Conservation (phyloP, 2,888 invertebrate genomes). For the Pterobdella sp. region DNA sequence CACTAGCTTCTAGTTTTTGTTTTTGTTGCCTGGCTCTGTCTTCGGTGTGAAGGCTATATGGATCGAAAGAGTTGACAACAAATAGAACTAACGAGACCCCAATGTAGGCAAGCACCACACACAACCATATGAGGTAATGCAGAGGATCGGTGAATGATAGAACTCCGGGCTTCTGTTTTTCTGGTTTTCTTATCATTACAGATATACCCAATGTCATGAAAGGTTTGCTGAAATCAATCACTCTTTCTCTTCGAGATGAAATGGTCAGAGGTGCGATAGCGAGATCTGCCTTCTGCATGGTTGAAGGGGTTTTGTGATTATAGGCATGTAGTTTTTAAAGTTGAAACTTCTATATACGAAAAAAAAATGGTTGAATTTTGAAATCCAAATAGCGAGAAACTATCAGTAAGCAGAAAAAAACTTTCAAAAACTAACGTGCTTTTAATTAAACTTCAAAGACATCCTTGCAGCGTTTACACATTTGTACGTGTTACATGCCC, state of each 20-base stretch:
- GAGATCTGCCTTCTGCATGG: slow-evolving; percentile 71
- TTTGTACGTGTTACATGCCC: no score
- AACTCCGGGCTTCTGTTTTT: slow-evolving; percentile 84
- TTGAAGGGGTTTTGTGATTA: not conserved
- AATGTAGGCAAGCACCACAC: slow-evolving; percentile 74
- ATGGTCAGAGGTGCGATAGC: slow-evolving; percentile 90
- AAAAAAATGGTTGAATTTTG: no score
- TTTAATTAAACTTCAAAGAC: no score
- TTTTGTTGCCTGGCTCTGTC: slow-evolving; percentile 24
- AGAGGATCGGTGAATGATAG: slow-evolving; percentile 95
- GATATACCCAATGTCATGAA: slow-evolving; percentile 93
- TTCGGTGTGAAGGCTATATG: slow-evolving; percentile 79
- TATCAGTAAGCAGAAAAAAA: no score
- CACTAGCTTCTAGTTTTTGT: not conserved
- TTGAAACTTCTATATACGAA: no score
- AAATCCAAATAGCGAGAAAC: no score
- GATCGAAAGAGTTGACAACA: slow-evolving; percentile 89
- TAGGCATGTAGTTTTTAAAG: not conserved
- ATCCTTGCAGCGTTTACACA: no score
- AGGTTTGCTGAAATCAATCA: slow-evolving; percentile 94
- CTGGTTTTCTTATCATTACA: slow-evolving; percentile 84
- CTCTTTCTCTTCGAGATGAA: slow-evolving; percentile 80
- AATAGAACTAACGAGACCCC: slow-evolving; percentile 93
- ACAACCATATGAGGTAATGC: slow-evolving; percentile 93
- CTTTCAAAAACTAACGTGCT: no score